A percentile compares a stretch with the other conserved stretches of the same genome.
Evolutionary conservation across 2,113 vertebrate species (phyloP).

Genomic region (Calypte anna): DNA sequence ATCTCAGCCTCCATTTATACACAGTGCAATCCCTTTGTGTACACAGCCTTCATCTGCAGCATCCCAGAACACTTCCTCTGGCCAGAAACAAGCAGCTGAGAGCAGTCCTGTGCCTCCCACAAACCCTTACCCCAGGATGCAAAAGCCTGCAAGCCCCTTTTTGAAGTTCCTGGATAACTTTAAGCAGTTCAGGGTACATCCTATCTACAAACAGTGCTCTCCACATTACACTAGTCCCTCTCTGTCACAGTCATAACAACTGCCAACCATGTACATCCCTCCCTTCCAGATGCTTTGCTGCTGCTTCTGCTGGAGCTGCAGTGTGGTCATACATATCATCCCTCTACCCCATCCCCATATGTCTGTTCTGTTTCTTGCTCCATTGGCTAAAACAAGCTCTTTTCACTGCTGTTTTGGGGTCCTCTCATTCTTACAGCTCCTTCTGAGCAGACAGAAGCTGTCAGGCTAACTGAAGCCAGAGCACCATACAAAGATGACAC

Average conservation of each 20-base stretch:
- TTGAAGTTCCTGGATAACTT: rapidly evolving
- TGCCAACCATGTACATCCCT: rapidly evolving
- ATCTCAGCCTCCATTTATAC: background rate
- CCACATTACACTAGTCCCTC: rapidly evolving
- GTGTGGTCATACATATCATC: background rate
- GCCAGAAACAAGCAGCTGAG: background rate
- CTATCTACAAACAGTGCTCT: background rate
- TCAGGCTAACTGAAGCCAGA: background rate
- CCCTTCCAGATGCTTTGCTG: background rate
- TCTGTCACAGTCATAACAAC: rapidly evolving
- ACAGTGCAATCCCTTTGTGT: background rate
- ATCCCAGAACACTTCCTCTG: background rate
- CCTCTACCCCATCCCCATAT: background rate
- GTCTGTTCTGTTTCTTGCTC: rapidly evolving
- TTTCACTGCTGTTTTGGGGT: background rate
- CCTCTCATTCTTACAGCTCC: background rate
- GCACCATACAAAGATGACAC: background rate
- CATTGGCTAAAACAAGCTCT: background rate
- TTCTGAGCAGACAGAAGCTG: background rate
- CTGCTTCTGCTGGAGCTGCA: background rate
- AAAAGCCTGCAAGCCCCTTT: background rate
- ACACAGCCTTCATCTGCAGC: background rate
- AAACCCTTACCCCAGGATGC: rapidly evolving
- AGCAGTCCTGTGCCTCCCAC: background rate
- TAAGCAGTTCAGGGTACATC: background rate